Conservation (phyloP, 1,140 invertebrate genomes). For the Andricus grossulariae region DNA sequence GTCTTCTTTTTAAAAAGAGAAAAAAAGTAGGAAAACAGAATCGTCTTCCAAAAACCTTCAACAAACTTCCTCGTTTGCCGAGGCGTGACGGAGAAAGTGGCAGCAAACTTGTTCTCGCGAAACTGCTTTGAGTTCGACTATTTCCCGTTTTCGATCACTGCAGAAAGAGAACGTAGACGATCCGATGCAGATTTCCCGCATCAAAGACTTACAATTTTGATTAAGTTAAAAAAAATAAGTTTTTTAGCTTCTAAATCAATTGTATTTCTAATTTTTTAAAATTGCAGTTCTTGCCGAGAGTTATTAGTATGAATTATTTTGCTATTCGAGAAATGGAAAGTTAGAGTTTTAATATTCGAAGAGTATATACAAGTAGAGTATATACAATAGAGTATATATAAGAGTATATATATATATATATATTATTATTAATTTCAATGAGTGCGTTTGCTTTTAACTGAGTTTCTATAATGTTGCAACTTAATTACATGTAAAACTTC, state of each 20-base stretch:
- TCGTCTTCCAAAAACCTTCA: conserved; percentile 34
- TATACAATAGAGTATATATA: too few relatives aligned
- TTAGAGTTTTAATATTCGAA: too few relatives aligned
- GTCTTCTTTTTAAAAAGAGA: neutral
- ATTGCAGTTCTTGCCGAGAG: neutral
- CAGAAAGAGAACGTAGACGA: conserved; percentile 9
- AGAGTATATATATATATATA: too few relatives aligned
- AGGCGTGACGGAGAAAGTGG: conserved; percentile 58
- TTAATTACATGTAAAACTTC: too few relatives aligned
- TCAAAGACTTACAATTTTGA: neutral
- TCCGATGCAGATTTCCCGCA: conserved; percentile 20
- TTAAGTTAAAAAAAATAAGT: neutral
- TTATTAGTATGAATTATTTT: too few relatives aligned
- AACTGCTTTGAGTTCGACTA: conserved; percentile 27
- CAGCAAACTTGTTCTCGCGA: conserved; percentile 34
- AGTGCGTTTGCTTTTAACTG: too few relatives aligned
- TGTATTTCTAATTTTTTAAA: neutral
- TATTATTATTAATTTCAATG: too few relatives aligned
- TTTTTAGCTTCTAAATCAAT: neutral
- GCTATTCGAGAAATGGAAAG: too few relatives aligned
- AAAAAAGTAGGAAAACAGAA: conserved; percentile 25
- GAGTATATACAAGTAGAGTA: too few relatives aligned
- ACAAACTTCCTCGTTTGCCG: conserved; percentile 55
- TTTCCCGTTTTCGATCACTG: conserved; percentile 21
- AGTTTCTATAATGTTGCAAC: too few relatives aligned